phyloP scores from a whole-genome alignment of 2,888 invertebrate species.

The Conchocele bisecta region DNA sequence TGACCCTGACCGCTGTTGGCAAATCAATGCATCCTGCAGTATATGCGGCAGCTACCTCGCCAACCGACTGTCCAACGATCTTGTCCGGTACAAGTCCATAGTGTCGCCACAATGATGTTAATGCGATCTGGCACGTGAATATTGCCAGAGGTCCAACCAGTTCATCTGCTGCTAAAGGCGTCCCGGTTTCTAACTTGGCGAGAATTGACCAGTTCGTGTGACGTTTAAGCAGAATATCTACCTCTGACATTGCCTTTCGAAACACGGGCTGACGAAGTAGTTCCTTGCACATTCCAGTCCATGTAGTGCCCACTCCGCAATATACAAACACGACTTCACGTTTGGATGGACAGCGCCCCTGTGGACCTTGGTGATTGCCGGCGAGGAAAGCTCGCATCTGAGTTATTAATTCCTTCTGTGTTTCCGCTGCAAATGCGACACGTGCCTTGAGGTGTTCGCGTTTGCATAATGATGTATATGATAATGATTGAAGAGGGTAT shows the following conservation, averaged over 20 bases:
- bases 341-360: no score
- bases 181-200: background rate
- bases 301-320: background rate
- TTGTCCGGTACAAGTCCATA: constrained; percentile 60
- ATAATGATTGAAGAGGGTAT: constrained; percentile 36
- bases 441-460: constrained; percentile 44
- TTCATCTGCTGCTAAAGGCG: constrained; percentile 38
- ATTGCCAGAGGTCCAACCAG: constrained; percentile 64
- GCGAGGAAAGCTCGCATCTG: background rate
- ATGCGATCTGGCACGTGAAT: constrained; percentile 68
- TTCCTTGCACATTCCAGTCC: background rate
- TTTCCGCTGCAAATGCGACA: background rate
- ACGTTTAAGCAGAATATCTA: background rate
- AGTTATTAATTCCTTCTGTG: background rate
- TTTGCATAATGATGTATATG: constrained; percentile 51
- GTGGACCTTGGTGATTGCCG: background rate
- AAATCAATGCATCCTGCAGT: constrained; percentile 55
- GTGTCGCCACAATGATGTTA: constrained; percentile 56
- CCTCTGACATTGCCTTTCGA: background rate
- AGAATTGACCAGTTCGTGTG: background rate
- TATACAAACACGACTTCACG: constrained; percentile 30
- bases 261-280: background rate
- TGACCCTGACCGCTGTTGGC: constrained; percentile 64
- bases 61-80: constrained; percentile 72
- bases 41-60: constrained; percentile 71